phyloP scores from a whole-genome alignment of 2,888 invertebrate genomes.

The Catocala fraxini region DNA sequence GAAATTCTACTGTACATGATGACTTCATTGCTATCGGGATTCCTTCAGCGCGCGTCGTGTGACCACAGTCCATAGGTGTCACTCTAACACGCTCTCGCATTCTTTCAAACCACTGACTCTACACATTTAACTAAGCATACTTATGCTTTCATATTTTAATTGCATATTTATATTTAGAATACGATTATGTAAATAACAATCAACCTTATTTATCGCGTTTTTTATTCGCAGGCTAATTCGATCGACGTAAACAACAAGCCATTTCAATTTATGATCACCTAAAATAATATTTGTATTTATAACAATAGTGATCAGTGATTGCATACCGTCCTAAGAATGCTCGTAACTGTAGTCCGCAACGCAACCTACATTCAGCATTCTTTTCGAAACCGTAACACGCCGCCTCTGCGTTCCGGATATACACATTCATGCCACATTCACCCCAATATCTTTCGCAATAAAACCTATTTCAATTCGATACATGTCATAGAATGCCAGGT shows the following conservation, averaged over 20 bases:
- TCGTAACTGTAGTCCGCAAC: conserved; percentile 83
- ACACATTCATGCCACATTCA: conserved; percentile 75
- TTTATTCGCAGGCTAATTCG: conserved; percentile 18
- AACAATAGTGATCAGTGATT: conserved; percentile 77
- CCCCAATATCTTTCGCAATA: conserved; percentile 73
- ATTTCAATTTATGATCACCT: conserved; percentile 57
- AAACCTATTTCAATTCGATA: conserved; percentile 74
- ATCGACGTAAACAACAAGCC: conserved; percentile 32
- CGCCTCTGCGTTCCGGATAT: conserved; percentile 85
- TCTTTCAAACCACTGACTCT: conserved; percentile 52
- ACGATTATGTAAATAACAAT: conserved; percentile 21
- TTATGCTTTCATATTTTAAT: conserved; percentile 43
- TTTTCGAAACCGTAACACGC: conserved; percentile 87
- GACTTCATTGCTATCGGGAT: conserved; percentile 81
- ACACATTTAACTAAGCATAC: conserved; percentile 49
- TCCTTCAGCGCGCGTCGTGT: conserved; percentile 66
- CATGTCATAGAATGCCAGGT: conserved; percentile 66
- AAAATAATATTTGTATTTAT: conserved; percentile 65
- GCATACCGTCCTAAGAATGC: conserved; percentile 76
- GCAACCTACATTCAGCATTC: conserved; percentile 87
- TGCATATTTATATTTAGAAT: conserved; percentile 17
- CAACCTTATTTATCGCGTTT: conserved; percentile 28
- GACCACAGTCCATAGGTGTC: conserved; percentile 55
- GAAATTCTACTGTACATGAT: conserved; percentile 82
- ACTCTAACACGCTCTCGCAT: conserved; percentile 62